Base-by-base conservation (phyloP, 1,140 invertebrate genomes). In the Pseudachorutes palmiensis region DNA sequence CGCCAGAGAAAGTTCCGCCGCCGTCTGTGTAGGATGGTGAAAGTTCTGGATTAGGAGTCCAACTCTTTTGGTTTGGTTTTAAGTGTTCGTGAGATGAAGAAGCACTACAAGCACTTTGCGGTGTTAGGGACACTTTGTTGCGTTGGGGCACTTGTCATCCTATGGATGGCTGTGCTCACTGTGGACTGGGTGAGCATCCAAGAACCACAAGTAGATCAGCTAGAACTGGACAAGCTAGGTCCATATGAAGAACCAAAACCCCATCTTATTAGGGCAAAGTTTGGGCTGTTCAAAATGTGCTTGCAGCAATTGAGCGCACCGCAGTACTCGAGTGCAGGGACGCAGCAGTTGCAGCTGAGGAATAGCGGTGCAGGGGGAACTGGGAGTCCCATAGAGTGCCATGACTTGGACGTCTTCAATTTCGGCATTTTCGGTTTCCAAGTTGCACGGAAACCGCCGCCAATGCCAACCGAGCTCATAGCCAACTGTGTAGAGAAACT, bases 221-320 rank as follows among this genome's bases (percentile, higher is more conserved):
- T 71, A 28, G 72, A 74, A 48, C 60, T 74, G 49, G 72, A 74
- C 48, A 74, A 74, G 58, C 59, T 74, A 24, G 70, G 69, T 19
- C 72, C 70, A 22, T 71, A 74, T 51, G 70, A 74, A 26, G 68
- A 72, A 48, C 70, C 70, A n/a, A 66, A 66, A 48, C 72, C 72
- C 14, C 72, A 74, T 65, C 41, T 74, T 0, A 71, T 74, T 29
- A 65, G 68, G 19, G 70, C 70, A 41, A 68, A 69, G 24, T 71
- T 74, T 30, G 72, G 72, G 12, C 68, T 74, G 3, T 74, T 74
- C 36, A 71, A 71, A 70, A 70, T 71, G 72, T 74, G 72, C 70
- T 45, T 70, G 16, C 66, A 70, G n/a, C 62, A 67, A 30, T 16
- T 26, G 26, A 30, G 2, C 31, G 2, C 22, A 26, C 32, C 5